A percentile compares a stretch with the other conserved stretches of the same genome.
phyloP scores from a whole-genome alignment of 2,797 vertebrate genomes.

The Intellagama lesueurii region DNA sequence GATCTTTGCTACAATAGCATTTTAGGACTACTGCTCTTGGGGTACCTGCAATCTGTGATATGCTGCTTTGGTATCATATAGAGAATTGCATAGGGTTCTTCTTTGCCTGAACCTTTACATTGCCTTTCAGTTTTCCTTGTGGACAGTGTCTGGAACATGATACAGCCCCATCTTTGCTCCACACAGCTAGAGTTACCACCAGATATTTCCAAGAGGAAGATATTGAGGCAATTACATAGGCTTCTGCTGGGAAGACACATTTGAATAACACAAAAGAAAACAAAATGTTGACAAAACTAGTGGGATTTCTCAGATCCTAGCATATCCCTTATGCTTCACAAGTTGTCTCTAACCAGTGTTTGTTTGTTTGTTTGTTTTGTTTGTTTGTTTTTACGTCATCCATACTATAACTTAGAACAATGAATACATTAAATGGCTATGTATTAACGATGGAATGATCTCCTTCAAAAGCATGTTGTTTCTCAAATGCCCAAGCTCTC shows the following conservation, averaged over 20 bases:
- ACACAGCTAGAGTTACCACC: background rate
- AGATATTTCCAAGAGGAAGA: background rate
- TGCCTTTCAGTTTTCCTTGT: background rate
- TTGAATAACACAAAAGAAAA: background rate
- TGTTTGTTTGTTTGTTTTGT: background rate
- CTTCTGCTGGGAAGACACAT: background rate
- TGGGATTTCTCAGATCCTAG: background rate
- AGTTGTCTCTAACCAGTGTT: background rate
- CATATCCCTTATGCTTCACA: background rate
- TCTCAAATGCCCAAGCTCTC: slow-evolving; percentile 54
- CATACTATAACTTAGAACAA: background rate
- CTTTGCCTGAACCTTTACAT: background rate
- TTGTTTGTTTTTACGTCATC: background rate
- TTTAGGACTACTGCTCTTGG: background rate
- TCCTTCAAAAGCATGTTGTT: slow-evolving; percentile 20
- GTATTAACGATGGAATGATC: slow-evolving; percentile 43
- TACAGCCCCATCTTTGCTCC: background rate
- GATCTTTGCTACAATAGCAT: background rate
- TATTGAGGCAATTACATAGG: background rate
- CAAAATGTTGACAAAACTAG: background rate
- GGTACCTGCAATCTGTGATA: background rate
- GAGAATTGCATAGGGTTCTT: background rate
- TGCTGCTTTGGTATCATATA: background rate
- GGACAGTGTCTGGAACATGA: background rate
- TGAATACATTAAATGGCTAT: slow-evolving; percentile 14